Conservation (phyloP, 2,888 invertebrate species). For the Macropis europaea region DNA sequence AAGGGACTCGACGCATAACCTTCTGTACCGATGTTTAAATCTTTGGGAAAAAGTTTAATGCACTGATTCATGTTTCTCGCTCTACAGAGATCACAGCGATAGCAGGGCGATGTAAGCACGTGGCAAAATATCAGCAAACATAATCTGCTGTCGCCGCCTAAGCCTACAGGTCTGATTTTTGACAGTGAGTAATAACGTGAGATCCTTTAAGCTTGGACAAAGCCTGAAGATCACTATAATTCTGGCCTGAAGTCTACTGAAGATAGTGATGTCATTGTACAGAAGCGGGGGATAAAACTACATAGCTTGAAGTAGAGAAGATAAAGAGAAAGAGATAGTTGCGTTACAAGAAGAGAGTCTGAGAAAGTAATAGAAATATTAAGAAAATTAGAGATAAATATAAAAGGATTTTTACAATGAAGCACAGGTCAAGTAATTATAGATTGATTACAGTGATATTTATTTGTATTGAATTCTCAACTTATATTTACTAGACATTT, state of each 20-base stretch:
- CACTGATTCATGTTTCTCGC: background rate
- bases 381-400: background rate
- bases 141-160: slow-evolving; percentile 22
- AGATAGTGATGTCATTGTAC: slow-evolving; percentile 8
- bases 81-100: background rate
- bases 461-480: too few relatives aligned
- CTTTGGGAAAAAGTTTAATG: too few relatives aligned
- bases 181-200: slow-evolving; percentile 62
- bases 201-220: slow-evolving; percentile 54
- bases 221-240: slow-evolving; percentile 51
- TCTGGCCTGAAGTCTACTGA: slow-evolving; percentile 12
- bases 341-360: background rate
- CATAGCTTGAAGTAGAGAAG: background rate
- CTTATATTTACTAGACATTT: too few relatives aligned
- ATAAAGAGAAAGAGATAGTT: background rate
- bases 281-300: slow-evolving; percentile 8
- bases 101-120: background rate
- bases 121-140: slow-evolving; percentile 6
- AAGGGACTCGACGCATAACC: too few relatives aligned
- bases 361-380: background rate
- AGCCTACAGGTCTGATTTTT: slow-evolving; percentile 46
- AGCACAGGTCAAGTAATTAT: too few relatives aligned
- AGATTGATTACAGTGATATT: too few relatives aligned
- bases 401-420: too few relatives aligned
- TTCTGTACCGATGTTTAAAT: too few relatives aligned